These are phyloP conservation scores for Cardinalis cardinalis DNA, from an alignment of 2,113 vertebrate genomes.

Conservation along the genomic window DNA sequence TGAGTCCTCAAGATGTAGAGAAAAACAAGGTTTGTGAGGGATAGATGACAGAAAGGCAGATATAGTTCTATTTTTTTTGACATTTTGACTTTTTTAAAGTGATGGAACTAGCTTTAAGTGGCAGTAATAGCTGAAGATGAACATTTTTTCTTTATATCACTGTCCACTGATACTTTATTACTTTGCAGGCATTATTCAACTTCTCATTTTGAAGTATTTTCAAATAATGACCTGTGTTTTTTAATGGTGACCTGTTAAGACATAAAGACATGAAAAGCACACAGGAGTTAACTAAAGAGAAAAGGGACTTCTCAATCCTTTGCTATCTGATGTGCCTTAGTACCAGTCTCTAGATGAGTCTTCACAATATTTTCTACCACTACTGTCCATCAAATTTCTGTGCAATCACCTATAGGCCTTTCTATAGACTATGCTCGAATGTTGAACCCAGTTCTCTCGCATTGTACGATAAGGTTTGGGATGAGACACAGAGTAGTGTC, in stretches of 20 bases:
- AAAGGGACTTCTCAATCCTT: neutral
- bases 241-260: neutral
- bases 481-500: neutral
- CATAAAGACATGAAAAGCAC: neutral
- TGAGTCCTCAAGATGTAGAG: neutral
- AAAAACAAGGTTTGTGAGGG: neutral
- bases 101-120: neutral
- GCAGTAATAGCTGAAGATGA: neutral
- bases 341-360: neutral
- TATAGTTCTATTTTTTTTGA: neutral
- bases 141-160: neutral
- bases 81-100: neutral
- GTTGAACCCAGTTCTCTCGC: neutral
- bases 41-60: neutral
- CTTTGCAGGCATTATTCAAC: neutral
- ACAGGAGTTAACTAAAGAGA: neutral
- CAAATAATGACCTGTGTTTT: neutral
- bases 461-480: neutral
- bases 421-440: neutral
- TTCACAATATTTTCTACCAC: neutral
- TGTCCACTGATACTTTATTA: neutral
- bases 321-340: neutral
- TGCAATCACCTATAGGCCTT: neutral
- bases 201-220: neutral
- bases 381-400: neutral